Evolutionary conservation across 2,888 invertebrate genomes (phyloP).

Genomic region (Strigamia crassipes): DNA sequence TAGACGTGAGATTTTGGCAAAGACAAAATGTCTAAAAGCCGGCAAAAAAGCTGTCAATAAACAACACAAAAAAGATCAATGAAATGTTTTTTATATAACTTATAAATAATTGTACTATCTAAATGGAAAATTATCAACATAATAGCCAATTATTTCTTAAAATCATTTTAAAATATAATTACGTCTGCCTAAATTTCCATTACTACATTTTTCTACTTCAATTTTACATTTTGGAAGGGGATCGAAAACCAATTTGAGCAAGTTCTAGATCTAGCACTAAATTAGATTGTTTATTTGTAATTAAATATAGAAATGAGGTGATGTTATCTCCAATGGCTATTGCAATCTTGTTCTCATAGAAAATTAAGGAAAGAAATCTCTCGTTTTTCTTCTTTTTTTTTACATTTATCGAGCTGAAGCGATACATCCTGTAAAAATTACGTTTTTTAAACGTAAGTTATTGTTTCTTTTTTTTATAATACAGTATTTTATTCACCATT

Average conservation of each 20-base stretch:
- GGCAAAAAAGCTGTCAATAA: background rate
- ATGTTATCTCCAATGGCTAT: background rate
- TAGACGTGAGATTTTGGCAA: background rate
- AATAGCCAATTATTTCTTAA: too few species aligned
- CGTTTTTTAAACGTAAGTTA: background rate
- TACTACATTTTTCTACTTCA: background rate
- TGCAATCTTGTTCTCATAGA: conserved; percentile 13
- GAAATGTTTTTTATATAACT: too few species aligned
- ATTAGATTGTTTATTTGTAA: conserved; percentile 18
- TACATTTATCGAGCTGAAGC: background rate
- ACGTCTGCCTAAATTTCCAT: too few species aligned
- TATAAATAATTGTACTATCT: too few species aligned
- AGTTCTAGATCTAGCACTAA: background rate
- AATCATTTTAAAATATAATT: too few species aligned
- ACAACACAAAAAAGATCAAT: too few species aligned
- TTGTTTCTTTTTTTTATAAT: background rate
- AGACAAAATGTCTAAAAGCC: background rate
- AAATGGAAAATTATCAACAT: too few species aligned
- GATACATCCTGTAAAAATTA: conserved; percentile 21
- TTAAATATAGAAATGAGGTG: conserved; percentile 27
- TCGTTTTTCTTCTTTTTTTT: background rate
- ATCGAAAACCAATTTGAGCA: background rate
- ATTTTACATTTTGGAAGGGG: background rate
- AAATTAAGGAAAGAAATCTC: conserved; percentile 25
- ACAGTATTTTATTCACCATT: background rate